Percentiles rank a stretch among this genome's conserved stretches.
phyloP scores from a whole-genome alignment of 2,888 invertebrate genomes.

The Xanthia icteritia region DNA sequence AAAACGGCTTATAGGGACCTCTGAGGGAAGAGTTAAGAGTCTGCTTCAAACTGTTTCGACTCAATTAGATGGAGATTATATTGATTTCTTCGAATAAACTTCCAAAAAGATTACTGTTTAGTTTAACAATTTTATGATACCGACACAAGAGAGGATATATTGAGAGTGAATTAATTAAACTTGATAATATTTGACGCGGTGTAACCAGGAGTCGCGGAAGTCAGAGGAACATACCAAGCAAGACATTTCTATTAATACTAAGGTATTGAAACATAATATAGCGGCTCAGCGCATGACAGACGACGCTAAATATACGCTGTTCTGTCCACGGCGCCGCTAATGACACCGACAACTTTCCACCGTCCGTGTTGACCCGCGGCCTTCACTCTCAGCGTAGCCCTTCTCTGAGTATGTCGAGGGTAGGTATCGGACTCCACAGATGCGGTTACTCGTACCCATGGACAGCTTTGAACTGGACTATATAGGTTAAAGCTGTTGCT shows the following conservation, averaged over 20 bases:
- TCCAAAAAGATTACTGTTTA: constrained; percentile 10
- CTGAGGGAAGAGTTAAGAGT: background rate
- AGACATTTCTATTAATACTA: constrained; percentile 62
- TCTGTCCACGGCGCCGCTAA: constrained; percentile 69
- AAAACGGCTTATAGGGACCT: background rate
- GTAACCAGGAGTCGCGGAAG: constrained; percentile 49
- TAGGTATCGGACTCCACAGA: background rate
- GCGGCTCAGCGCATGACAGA: constrained; percentile 63
- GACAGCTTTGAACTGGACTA: no score
- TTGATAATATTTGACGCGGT: background rate
- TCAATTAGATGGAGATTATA: background rate
- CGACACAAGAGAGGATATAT: background rate
- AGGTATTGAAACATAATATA: constrained; percentile 66
- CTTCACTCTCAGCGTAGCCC: background rate
- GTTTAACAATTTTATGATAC: background rate
- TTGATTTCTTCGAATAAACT: background rate
- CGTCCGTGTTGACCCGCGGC: constrained; percentile 1
- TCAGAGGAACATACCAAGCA: constrained; percentile 37
- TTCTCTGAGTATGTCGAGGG: background rate
- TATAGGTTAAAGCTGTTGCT: background rate
- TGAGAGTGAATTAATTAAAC: background rate
- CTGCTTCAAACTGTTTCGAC: background rate
- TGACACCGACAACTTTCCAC: constrained; percentile 57
- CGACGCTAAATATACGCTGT: constrained; percentile 69
- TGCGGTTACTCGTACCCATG: background rate